Base-by-base conservation (phyloP, 92 coral and sea anemone genomes). In the Blastomussa wellsi region DNA sequence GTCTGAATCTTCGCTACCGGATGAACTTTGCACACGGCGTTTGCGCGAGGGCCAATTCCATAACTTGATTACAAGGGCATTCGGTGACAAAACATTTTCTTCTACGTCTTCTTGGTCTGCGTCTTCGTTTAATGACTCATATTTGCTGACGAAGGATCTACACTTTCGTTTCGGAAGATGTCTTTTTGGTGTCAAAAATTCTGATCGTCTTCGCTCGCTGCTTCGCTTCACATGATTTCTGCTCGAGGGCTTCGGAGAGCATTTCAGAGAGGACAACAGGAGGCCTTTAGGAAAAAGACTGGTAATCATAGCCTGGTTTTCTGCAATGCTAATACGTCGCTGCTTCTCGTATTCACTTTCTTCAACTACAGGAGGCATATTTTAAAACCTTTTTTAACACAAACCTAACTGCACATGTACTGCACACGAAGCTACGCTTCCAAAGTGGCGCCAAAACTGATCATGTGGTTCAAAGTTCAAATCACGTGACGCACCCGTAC, bases 141-240 rank as follows among this genome's bases (percentile, higher is more conserved):
- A 86, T 28, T 70, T 67, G 69, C 86, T 60, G 41, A 84, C 62
- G 22, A 53, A 90, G 13, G 96, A 92, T 22, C 95, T 90, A 16
- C 88, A 90, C 66, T 88, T 87, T 20, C 98, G 94, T 22, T 78
- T 81, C 2, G 98, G 98, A 79, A 94, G 95, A 70, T 93, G 88
- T 75, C 98, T 87, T 35, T 79, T 60, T 16, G 92, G 87, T 1
- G 82, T 39, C 32, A 69, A 5, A 52, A 44, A 20, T 52, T 57
- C 74, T 19, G 84, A 24, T 13, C 77, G 83, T 36, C 88, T 59
- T 39, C 7, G n/a, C n/a, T n/a, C n/a, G n/a, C 7, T 39, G 44
- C 44, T 39, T 37, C 83, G 66, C 77, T 75, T 57, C 72, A 71
- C 67, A 37, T 33, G 60, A n/a, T 24, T 11, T 24, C 2, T 59